Base-by-base conservation (phyloP, 1,140 invertebrate species). In the Habropoda laboriosa region DNA sequence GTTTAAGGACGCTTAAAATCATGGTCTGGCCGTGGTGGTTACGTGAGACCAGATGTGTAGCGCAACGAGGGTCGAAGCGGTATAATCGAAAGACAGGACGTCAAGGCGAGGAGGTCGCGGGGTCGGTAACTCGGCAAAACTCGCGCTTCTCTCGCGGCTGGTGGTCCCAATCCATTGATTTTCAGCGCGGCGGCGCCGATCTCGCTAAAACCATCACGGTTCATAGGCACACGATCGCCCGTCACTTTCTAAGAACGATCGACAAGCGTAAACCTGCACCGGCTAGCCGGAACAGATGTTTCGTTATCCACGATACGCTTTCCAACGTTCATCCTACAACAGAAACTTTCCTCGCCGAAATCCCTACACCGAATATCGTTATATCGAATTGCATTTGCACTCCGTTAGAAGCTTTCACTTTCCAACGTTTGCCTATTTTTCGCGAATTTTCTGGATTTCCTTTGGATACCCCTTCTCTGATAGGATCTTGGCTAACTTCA, bases 101-200 rank as follows among this genome's bases (percentile, higher is more conserved):
- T 86, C 86, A 86, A 85, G 84, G 84, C 77, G 60, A 80, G 70
- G 79, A 80, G 82, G 77, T 81, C 78, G 45, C 57, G 24, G 60
- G 80, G 81, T 86, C 83, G 73, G 53, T n/a, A 3, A 3, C 67
- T 58, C 61, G 75, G 80, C 64, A 76, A 85, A 79, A 60, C 66
- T 82, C 67, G 80, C 42, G 75, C 85, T 80, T 78, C 82, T 67
- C 82, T 77, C 85, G 60, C 78, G 60, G 80, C 67, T 83, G 86
- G 85, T 88, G 86, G 85, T 87, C 86, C 60, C 57, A 27, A 75
- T 83, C 77, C 77, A 84, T 81, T 81, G 72, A 79, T 82, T 82
- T n/a, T 73, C 76, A 51, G 51, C 38, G 30, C 49, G 40, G 30
- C 49, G 40, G 35, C 53, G 16, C 7, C 60, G 53, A 16, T 61